These are phyloP conservation scores for Trematomus bernacchii DNA, from an alignment of 2,797 vertebrate species.

Conservation along the genomic window DNA sequence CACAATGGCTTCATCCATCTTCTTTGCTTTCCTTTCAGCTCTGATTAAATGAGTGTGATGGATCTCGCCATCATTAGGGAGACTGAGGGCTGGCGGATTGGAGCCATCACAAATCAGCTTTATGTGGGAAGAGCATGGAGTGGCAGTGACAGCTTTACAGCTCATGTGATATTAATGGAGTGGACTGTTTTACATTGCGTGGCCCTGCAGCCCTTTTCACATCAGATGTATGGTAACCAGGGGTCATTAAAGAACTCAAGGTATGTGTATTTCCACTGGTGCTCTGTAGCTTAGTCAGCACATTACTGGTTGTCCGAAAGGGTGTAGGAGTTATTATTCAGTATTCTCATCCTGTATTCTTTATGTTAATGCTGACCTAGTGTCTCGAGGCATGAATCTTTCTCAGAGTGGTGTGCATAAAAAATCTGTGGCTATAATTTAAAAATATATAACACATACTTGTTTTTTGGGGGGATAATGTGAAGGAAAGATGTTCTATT, in stretches of 20 bases:
- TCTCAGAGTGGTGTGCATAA: constrained; percentile 7
- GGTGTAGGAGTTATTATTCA: constrained; percentile 24
- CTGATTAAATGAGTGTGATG: constrained; percentile 82
- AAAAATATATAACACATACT: background rate
- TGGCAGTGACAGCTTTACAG: constrained; percentile 82
- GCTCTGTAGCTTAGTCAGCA: constrained; percentile 51
- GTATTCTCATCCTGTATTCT: constrained; percentile 23
- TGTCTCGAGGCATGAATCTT: constrained; percentile 34
- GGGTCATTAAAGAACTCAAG: constrained; percentile 61
- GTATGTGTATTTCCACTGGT: constrained; percentile 47
- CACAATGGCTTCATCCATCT: constrained; percentile 76
- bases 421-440: constrained; percentile 8
- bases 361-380: constrained; percentile 50
- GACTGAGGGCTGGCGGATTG: constrained; percentile 70
- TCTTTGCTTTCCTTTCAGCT: constrained; percentile 80
- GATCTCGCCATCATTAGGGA: constrained; percentile 78
- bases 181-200: constrained; percentile 70
- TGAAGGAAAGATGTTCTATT: no score
- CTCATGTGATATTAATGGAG: constrained; percentile 79
- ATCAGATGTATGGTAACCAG: constrained; percentile 70
- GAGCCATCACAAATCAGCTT: constrained; percentile 82
- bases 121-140: constrained; percentile 76
- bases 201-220: constrained; percentile 58
- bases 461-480: background rate
- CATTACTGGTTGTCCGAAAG: constrained; percentile 28